Evolutionary conservation across 2,888 invertebrate genomes (phyloP), one percentile per base, ranked within the genome.

Genomic region (Aricia artaxerxes): DNA sequence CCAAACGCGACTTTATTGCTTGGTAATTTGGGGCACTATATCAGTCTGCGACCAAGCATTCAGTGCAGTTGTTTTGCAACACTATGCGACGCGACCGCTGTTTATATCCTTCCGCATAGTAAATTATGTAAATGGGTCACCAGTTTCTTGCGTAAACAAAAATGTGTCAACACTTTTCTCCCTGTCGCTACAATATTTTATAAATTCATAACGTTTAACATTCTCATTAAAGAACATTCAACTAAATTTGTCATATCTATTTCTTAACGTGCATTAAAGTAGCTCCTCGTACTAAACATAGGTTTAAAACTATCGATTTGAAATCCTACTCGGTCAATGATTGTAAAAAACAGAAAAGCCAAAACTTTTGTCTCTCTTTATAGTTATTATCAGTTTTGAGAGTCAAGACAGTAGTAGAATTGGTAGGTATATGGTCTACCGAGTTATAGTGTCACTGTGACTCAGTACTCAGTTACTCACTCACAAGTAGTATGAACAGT

Each of bases 91-190:
- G 16, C 40, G 73, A 64, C 49, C 24, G 49, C n/a, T 3, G 73
- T n/a, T 49, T 75, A 75, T 75, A 75, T n/a, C 9, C 44, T 75
- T 75, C 75, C 75, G 75, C 75, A 53, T 75, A 49, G 9, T 75
- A 60, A 49, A 49, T 75, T 49, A 31, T 13, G 73, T 16, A 40
- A 73, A 7, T n/a, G 11, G 73, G 73, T 31, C 64, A 31, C 24
- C 4, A 2, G 64, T 9, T 64, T 31, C 9, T 64, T 64, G 24
- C 31, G 31, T 64, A 64, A 64, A 64, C 11, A 64, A 64, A 64
- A 64, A 64, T 64, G 31, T 64, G 64, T 64, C 64, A 31, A 24
- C 31, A 24, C 31, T n/a, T 31, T 64, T 31, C 31, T 64, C 31
- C 4, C 7, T 64, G 64, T 24, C 9, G 64, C 31, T 64, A 11